A percentile compares a stretch with the other conserved stretches of the same genome.
phyloP scores from a whole-genome alignment of 2,888 invertebrate genomes.

The Meliscaeva auricollis region DNA sequence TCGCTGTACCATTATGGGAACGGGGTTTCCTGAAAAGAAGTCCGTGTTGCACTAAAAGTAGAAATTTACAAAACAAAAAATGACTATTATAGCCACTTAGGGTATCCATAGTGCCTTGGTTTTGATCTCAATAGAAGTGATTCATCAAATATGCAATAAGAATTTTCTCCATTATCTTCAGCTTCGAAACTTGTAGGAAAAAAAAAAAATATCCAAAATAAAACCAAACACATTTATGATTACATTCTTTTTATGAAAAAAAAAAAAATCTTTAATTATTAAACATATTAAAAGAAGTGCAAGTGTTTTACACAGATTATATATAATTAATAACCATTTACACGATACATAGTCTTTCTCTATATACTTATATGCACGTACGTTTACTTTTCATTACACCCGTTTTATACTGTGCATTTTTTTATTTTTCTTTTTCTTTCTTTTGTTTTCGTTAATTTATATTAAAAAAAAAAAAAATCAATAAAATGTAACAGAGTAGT shows the following conservation, averaged over 20 bases:
- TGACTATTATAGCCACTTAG: too few relatives aligned
- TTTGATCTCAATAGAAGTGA: too few relatives aligned
- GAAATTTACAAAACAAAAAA: too few relatives aligned
- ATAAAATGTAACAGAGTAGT: slow-evolving; percentile 38
- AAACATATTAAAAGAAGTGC: slow-evolving; percentile 25
- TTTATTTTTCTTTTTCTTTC: not conserved
- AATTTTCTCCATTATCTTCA: too few relatives aligned
- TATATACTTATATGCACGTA: slow-evolving; percentile 15
- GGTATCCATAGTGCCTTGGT: too few relatives aligned
- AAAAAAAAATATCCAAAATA: not conserved
- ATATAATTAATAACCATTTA: slow-evolving; percentile 45
- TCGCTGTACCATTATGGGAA: too few relatives aligned
- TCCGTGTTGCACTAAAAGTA: too few relatives aligned
- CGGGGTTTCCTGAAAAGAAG: too few relatives aligned
- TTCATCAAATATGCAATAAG: too few relatives aligned
- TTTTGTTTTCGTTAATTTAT: slow-evolving; percentile 1
- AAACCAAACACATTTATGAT: not conserved
- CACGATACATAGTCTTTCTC: slow-evolving; percentile 25
- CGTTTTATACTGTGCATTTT: slow-evolving; percentile 3
- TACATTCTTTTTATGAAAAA: slow-evolving; percentile 33
- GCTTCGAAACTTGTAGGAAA: too few relatives aligned
- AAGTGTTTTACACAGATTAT: slow-evolving; percentile 40
- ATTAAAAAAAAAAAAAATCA: slow-evolving; percentile 22
- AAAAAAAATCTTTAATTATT: slow-evolving; percentile 35
- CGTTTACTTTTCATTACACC: slow-evolving; percentile 13